These are phyloP conservation scores for Puma concolor DNA, from an alignment of 2,113 vertebrate genomes.

Conservation along the genomic window DNA sequence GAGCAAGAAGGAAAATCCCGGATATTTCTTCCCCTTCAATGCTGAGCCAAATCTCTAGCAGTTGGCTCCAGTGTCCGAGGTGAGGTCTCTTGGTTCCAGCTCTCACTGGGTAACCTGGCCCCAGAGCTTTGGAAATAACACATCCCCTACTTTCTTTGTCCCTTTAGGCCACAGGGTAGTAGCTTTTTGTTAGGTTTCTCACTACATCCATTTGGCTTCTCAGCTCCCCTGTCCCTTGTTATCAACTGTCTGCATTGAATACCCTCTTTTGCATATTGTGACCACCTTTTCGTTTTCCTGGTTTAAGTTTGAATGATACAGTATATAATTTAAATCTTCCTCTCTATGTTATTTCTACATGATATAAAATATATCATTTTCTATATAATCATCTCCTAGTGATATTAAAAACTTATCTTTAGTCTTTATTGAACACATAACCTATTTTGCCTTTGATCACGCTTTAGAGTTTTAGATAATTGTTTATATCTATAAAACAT, in stretches of 20 bases:
- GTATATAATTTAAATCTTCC: background rate
- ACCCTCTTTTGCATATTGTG: background rate
- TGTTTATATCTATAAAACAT: background rate
- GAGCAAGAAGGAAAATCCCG: background rate
- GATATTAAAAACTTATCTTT: background rate
- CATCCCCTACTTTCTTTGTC: rapidly evolving
- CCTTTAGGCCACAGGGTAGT: rapidly evolving
- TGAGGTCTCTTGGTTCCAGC: background rate
- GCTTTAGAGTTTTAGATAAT: background rate
- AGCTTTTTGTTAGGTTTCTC: background rate
- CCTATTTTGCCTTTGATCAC: background rate
- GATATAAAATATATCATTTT: background rate
- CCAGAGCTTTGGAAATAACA: background rate
- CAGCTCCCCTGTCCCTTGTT: background rate
- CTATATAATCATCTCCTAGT: background rate
- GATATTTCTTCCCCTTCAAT: background rate
- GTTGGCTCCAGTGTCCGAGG: background rate
- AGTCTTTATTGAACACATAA: background rate
- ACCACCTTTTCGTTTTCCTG: background rate
- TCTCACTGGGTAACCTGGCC: background rate
- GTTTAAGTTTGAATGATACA: background rate
- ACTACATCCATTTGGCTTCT: background rate
- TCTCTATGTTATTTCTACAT: background rate
- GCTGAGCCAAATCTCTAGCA: background rate
- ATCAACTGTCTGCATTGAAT: background rate